Base-by-base conservation (phyloP, 2,888 invertebrate species). In the Drosophila buzzatii region DNA sequence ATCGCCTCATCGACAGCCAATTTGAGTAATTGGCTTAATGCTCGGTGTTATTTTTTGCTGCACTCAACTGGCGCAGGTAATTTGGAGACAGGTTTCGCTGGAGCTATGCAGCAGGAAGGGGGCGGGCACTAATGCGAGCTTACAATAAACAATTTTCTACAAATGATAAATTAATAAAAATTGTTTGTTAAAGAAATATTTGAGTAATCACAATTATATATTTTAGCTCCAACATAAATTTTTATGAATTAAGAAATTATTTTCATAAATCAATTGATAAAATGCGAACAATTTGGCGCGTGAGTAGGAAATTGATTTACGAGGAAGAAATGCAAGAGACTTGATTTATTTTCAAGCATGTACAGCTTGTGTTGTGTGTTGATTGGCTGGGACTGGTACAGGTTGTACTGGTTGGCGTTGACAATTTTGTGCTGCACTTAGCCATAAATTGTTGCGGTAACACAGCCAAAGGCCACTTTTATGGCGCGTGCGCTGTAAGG, bases 401-500 rank as follows among this genome's bases (percentile, higher is more conserved):
- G 81, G 77, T 77, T 77, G 77, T 61, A 77, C 77, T 76, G 77
- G 77, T 77, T 80, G 47, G 41, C 72, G 85, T 85, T 85, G 84
- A 81, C 89, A 85, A 70, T 81, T 76, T 79, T 59, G 64, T 57
- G 20, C 27, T 57, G 9, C 71, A 68, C 68, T 70, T 70, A 67
- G 68, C 82, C 53, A 81, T 73, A 81, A 84, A 77, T 82, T 66
- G 73, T 67, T 87, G 82, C 72, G 65, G 72, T 62, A 56, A 69
- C 51, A 67, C 73, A 41, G 52, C 55, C 70, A 53, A 69, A 82
- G 66, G 41, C 61, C 53, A 60, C 7, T 33, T 18, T 76, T 86
- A 59, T 61, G 80, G 76, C 73, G 76, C 79, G 82, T 79, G 85
- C 87, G 53, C n/a, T 69, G 89, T 89, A 81, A 84, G 85, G 89